These are phyloP conservation scores for Agrotis segetum DNA, from an alignment of 2,888 invertebrate species.

Conservation along the genomic window DNA sequence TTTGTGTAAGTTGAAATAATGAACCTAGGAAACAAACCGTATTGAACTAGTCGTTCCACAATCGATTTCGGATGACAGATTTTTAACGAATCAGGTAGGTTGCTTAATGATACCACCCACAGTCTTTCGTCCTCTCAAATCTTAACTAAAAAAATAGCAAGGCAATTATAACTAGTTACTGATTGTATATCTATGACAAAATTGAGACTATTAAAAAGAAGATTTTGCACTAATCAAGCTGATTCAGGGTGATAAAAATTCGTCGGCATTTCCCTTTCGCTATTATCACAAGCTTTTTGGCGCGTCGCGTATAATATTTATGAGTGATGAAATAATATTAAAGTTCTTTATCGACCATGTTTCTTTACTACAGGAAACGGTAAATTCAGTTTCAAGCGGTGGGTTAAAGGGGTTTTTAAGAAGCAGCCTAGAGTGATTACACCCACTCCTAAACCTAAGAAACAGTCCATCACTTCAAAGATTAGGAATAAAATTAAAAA, in stretches of 20 bases:
- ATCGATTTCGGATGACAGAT: too few relatives aligned
- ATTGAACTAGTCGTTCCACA: too few relatives aligned
- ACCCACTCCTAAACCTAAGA: background rate
- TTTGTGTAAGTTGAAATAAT: too few relatives aligned
- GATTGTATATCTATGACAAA: too few relatives aligned
- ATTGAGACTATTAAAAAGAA: too few relatives aligned
- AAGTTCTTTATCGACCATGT: conserved; percentile 7
- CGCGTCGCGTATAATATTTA: too few relatives aligned
- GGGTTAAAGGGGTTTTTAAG: conserved; percentile 36
- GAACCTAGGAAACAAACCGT: too few relatives aligned
- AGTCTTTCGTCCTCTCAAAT: too few relatives aligned
- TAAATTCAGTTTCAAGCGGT: conserved; percentile 22
- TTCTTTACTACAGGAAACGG: conserved; percentile 20
- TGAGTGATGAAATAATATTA: background rate
- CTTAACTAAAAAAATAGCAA: too few relatives aligned
- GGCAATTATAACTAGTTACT: too few relatives aligned
- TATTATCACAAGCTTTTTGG: background rate
- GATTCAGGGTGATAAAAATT: background rate
- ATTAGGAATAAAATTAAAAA: conserved; percentile 64
- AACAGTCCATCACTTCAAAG: conserved; percentile 47
- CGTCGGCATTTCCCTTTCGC: background rate
- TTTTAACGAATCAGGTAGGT: too few relatives aligned
- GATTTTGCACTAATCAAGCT: background rate
- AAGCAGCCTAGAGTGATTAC: conserved; percentile 32
- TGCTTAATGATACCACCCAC: too few relatives aligned